These are phyloP conservation scores for Meles meles DNA, from an alignment of 2,113 vertebrate species.

Conservation along the genomic window DNA sequence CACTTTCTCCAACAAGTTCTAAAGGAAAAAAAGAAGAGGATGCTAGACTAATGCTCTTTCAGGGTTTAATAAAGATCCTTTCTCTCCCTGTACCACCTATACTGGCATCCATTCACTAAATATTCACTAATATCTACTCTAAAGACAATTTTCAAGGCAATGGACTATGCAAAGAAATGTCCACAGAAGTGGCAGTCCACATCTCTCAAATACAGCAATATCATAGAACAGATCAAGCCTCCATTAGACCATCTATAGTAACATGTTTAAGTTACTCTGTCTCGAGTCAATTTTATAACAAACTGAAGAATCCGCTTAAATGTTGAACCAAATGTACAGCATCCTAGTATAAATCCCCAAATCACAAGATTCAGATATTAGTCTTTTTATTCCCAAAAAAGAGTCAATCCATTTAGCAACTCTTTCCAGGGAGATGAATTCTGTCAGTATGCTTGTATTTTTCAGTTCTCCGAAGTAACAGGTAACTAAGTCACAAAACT, in stretches of 20 bases:
- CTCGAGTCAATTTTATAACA: background rate
- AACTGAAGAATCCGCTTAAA: background rate
- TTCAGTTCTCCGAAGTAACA: conserved; percentile 10
- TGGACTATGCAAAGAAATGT: background rate
- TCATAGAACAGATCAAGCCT: background rate
- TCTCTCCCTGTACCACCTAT: background rate
- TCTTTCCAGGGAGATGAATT: background rate
- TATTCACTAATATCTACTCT: background rate
- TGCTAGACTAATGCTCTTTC: background rate
- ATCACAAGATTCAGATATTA: background rate
- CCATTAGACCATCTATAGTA: background rate
- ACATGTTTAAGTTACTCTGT: background rate
- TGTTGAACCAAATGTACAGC: background rate
- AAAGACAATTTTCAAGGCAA: background rate
- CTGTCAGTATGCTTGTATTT: background rate
- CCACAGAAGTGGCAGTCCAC: background rate
- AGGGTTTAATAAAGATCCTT: background rate
- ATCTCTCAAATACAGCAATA: background rate
- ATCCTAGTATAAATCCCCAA: background rate
- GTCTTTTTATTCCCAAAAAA: conserved; percentile 27
- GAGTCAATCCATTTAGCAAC: background rate
- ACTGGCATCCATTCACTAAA: background rate
- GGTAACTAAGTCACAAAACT: background rate
- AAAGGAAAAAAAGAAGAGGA: conserved; percentile 43
- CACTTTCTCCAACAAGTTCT: conserved; percentile 87